Conservation (phyloP, 2,888 invertebrate species). For the Heliconius aoede region DNA sequence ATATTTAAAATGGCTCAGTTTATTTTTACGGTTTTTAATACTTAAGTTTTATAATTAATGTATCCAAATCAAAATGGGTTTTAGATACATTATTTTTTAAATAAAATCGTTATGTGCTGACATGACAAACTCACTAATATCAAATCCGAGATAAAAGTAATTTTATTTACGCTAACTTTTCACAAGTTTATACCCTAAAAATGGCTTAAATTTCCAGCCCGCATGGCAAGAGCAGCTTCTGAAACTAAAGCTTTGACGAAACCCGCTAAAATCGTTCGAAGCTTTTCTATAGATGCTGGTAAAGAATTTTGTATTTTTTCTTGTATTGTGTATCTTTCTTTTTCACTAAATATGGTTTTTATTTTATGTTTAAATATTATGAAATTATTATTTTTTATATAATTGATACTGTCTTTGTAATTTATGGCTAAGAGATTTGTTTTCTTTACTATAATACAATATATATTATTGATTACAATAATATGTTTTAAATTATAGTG, state of each 20-base stretch:
- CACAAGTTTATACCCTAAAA: neutral
- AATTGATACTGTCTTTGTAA: neutral
- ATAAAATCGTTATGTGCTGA: neutral
- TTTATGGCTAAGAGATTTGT: neutral
- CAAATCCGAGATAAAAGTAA: neutral
- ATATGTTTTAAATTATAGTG: too few species aligned
- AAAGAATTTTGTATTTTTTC: conserved; percentile 47
- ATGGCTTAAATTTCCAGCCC: conserved; percentile 55
- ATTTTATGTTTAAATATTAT: neutral
- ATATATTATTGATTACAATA: too few species aligned
- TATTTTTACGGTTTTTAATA: too few species aligned
- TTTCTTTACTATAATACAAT: too few species aligned
- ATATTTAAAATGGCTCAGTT: neutral
- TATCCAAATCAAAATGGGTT: neutral
- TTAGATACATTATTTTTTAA: neutral
- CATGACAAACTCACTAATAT: neutral
- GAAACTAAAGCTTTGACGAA: conserved; percentile 62
- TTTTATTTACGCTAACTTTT: neutral
- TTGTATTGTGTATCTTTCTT: neutral
- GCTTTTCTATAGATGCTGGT: conserved; percentile 71
- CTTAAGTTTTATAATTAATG: too few species aligned
- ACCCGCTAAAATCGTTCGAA: conserved; percentile 62
- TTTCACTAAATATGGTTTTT: neutral
- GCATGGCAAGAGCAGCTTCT: conserved; percentile 65
- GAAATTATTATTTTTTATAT: neutral